Evolutionary conservation across 2,888 invertebrate genomes (phyloP).

Genomic region (Lasioglossum lativentre): DNA sequence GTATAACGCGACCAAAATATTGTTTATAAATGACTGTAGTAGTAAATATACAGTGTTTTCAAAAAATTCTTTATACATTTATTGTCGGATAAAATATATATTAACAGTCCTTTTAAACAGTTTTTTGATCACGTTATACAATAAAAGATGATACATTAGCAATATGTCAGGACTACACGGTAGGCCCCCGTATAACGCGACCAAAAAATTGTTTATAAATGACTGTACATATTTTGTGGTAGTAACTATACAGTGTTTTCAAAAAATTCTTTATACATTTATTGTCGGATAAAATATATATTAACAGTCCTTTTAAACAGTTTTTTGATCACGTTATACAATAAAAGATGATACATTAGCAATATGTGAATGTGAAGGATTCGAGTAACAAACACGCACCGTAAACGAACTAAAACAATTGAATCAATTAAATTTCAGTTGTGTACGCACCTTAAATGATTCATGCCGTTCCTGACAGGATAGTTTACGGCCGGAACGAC

Average conservation of each 20-base stretch:
- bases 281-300: not conserved
- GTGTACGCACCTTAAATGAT: conserved; percentile 4
- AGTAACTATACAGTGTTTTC: too few species aligned
- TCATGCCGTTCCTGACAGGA: not conserved
- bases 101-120: not conserved
- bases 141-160: not conserved
- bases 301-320: not conserved
- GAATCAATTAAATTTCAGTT: not conserved
- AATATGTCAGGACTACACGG: too few species aligned
- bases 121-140: not conserved
- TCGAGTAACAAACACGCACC: not conserved
- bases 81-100: not conserved
- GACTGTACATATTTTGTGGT: not conserved
- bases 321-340: not conserved
- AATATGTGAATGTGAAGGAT: not conserved
- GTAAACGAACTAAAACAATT: not conserved
- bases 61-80: not conserved
- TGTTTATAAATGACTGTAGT: not conserved
- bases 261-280: not conserved
- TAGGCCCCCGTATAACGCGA: too few species aligned
- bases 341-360: not conserved
- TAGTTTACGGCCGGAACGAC: not conserved
- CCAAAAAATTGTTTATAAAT: too few species aligned
- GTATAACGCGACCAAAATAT: too few species aligned
- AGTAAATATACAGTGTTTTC: too few species aligned